Evolutionary conservation across 2,113 vertebrate species (phyloP).

Genomic region (Addax nasomaculatus): DNA sequence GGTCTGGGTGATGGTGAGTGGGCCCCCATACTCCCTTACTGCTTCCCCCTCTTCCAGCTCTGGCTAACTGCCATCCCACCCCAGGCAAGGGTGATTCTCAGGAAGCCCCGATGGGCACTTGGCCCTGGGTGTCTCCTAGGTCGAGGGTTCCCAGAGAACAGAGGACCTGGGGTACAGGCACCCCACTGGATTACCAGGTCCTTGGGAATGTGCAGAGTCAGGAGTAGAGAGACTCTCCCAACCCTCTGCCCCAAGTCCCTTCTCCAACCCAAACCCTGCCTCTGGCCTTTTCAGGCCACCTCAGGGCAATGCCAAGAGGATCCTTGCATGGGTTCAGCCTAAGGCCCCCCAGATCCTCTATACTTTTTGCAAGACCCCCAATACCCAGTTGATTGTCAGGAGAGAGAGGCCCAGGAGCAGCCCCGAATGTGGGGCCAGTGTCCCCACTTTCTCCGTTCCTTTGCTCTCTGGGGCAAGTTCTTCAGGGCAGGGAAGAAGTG

Average conservation of each 20-base stretch:
- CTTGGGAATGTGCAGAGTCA: background rate
- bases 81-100: background rate
- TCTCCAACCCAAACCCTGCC: background rate
- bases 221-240: background rate
- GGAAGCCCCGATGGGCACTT: background rate
- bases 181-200: background rate
- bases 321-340: background rate
- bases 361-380: background rate
- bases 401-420: background rate
- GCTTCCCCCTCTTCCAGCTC: too few species aligned
- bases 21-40: background rate
- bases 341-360: background rate
- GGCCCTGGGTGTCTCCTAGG: background rate
- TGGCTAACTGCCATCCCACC: background rate
- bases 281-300: background rate
- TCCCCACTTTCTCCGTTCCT: background rate
- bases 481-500: background rate
- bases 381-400: background rate
- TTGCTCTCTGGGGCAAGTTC: background rate
- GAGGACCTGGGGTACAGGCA: background rate
- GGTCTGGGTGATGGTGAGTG: conserved; percentile 32
- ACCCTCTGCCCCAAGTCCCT: background rate
- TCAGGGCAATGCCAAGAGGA: background rate
- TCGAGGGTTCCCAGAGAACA: background rate
- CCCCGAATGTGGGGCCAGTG: background rate